Base-by-base conservation (phyloP, 1,140 invertebrate species). In the Lethrus apterus region DNA sequence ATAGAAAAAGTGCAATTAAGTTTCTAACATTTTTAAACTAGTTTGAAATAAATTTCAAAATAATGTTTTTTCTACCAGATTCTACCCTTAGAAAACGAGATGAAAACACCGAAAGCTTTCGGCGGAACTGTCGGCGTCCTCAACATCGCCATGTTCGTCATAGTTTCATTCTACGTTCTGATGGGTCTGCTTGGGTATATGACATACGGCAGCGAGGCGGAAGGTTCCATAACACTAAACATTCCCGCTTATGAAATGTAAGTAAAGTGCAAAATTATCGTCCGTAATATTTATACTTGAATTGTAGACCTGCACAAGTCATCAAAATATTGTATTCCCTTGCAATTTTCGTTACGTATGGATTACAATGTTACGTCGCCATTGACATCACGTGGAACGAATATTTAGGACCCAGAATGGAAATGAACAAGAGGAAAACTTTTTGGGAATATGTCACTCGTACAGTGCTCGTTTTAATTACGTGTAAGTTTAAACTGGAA, bases 291-390 rank as follows among this genome's bases (percentile, higher is more conserved):
- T 11, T n/a, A 4, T 21, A 15, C 15, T 31, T 26, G 14, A 20
- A 4, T 30, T 24, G 8, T 15, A 45, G 43, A 31, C 15, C 17
- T 23, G 83, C 85, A 4, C 78, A 84, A 60, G 68, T 77, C 8
- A 85, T 88, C 1, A 81, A 85, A 62, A 63, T 89, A 7, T 75
- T 88, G 47, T 75, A 92, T 60, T 83, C 87, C 0, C 55, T 87
- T 4, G 78, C 87, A 0, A 89, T 93, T 52, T 92, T 84, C 65
- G 76, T 90, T 18, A 85, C 86, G 0, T 89, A 92, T 67, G 80
- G 80, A 0, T 73, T 95, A 11, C 89, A 92, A 69, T 84, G 89
- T 33, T 96, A 93, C 64, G 89, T 95, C 0, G 87, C 90, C 1
- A 80, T 93, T 46, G 84, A 88, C 51, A 93, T 94, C 46, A 70